Base-by-base conservation (phyloP, 2,888 invertebrate genomes). In the Ophion ellenae region DNA sequence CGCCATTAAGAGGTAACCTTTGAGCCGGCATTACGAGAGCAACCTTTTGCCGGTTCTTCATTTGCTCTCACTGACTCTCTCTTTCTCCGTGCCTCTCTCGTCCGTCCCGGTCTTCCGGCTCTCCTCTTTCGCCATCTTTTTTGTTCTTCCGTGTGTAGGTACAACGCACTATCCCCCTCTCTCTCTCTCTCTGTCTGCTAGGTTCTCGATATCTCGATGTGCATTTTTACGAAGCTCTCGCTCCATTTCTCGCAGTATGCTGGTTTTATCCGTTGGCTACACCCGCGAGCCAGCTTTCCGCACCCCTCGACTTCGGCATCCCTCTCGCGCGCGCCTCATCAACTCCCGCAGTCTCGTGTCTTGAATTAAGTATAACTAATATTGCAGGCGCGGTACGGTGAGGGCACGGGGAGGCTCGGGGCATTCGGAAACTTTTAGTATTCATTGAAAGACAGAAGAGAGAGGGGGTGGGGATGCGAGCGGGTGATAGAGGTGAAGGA, bases 341-440 rank as follows among this genome's bases (percentile, higher is more conserved):
- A 88, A 86, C 90, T 89, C 89, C 88, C 86, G 86, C 87, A 88
- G 90, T 90, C 89, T 89, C 89, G 91, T 90, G 88, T 90, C 91
- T 91, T 92, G 92, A 93, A 93, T 93, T 93, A 93, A 93, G 93
- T 93, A 93, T 93, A 93, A 93, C 92, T 93, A 92, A 93, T 93
- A 93, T 92, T 88, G 53, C 17, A 89, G 90, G 85, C 90, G 88
- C 89, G 89, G 88, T 86, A 86, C 87, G 9, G 45, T 5, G 77
- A 75, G 88, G 76, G 89, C n/a, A 7, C 11, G 67, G 67, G 28
- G 10, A 47, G 71, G 28, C 57, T 45, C 11, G n/a, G 47, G 17
- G 79, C 24, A 92, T 93, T 93, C 92, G 92, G 88, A 90, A 92
- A 92, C 90, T 93, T 93, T 92, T 92, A 92, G 91, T 91, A 91